Conservation (phyloP, 2,113 vertebrate genomes). For the Shinisaurus crocodilurus region DNA sequence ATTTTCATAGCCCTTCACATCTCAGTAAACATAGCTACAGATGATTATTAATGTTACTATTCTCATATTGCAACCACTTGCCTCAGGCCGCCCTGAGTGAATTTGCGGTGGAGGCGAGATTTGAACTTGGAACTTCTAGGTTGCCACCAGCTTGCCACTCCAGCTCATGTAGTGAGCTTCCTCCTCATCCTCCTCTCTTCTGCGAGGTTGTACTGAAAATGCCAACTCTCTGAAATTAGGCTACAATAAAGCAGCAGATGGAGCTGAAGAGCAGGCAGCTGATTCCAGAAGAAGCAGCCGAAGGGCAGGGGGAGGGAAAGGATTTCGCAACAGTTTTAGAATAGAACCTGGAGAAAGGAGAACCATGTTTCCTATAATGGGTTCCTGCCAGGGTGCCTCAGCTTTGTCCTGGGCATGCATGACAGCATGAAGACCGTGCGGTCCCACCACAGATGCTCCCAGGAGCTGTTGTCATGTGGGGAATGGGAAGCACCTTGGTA, state of each 20-base stretch:
- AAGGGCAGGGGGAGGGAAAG: no score
- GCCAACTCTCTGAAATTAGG: not conserved
- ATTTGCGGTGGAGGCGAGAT: not conserved
- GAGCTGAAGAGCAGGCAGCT: not conserved
- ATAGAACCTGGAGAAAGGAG: not conserved
- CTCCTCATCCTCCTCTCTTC: not conserved
- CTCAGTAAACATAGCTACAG: no score
- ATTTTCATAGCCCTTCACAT: no score
- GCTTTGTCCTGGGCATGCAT: fast-evolving
- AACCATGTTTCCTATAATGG: not conserved
- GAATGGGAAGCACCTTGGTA: no score
- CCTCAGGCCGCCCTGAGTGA: not conserved
- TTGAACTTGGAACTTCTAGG: no score
- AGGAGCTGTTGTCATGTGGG: no score
- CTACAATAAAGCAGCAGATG: not conserved
- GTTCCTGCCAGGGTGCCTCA: not conserved
- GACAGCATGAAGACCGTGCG: not conserved
- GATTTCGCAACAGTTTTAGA: not conserved
- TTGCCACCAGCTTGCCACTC: no score
- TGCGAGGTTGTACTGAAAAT: not conserved
- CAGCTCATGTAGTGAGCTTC: not conserved
- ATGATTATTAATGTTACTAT: no score
- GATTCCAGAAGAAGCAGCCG: no score
- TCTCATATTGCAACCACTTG: not conserved
- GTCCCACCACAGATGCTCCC: not conserved